Evolutionary conservation across 2,797 vertebrate species (phyloP).

Genomic region (Zenarchopterus dispar): DNA sequence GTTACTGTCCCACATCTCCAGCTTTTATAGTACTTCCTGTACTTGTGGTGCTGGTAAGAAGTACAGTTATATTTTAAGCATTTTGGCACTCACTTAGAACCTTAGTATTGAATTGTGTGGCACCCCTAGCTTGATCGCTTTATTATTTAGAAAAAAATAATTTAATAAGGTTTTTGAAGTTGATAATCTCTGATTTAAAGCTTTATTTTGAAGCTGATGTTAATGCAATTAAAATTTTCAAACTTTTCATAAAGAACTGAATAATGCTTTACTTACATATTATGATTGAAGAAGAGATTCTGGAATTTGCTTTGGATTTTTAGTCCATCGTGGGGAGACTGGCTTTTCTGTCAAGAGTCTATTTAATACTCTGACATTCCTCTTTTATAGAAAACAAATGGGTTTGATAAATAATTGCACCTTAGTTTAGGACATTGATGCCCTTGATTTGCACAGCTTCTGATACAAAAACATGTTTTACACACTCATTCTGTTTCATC

Average conservation of each 20-base stretch:
- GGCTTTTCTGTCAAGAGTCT: slow-evolving; percentile 18
- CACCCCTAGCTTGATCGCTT: neutral
- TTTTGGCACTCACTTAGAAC: neutral
- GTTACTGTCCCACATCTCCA: neutral
- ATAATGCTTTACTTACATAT: neutral
- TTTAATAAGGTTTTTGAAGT: slow-evolving; percentile 1
- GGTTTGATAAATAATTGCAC: slow-evolving; percentile 67
- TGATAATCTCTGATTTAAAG: slow-evolving; percentile 1
- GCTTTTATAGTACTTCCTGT: neutral
- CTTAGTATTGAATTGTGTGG: neutral
- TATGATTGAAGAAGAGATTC: slow-evolving; percentile 10
- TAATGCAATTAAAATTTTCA: neutral
- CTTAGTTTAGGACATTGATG: slow-evolving; percentile 69
- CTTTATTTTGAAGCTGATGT: slow-evolving; percentile 14
- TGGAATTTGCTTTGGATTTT: slow-evolving; percentile 43
- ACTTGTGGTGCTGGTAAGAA: neutral
- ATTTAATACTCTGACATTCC: slow-evolving; percentile 54
- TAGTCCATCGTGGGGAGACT: slow-evolving; percentile 58
- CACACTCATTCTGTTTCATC: slow-evolving; percentile 22
- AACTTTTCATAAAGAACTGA: neutral
- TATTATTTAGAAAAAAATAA: neutral
- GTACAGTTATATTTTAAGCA: neutral
- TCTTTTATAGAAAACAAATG: slow-evolving; percentile 45
- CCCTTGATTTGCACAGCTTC: slow-evolving; percentile 69
- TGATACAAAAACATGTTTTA: slow-evolving; percentile 29